Evolutionary conservation across 2,797 vertebrate species (phyloP).

Genomic region (Sebastes matsubarae): DNA sequence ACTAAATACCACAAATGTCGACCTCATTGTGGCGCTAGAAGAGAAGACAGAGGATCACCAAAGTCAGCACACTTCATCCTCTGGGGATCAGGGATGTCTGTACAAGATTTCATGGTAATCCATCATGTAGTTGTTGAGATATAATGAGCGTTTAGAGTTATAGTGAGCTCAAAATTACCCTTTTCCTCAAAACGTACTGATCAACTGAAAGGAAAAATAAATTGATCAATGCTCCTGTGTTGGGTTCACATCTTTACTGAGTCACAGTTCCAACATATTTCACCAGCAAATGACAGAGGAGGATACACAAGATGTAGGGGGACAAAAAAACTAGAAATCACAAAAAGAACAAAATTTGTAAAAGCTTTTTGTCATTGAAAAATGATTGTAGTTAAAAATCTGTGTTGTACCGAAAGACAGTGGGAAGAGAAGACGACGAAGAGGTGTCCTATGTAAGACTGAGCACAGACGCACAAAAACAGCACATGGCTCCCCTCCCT

Average conservation of each 20-base stretch:
- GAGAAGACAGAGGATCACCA: not conserved
- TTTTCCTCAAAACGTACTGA: not conserved
- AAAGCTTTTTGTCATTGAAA: conserved; percentile 33
- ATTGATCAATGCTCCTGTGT: not conserved
- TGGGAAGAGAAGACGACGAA: not conserved
- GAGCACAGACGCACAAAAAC: conserved; percentile 4
- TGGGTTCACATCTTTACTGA: conserved; percentile 77
- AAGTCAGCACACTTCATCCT: not conserved
- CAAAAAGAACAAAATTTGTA: conserved; percentile 30
- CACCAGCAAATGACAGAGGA: conserved; percentile 55
- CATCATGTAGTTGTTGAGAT: not conserved
- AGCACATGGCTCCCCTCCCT: not conserved
- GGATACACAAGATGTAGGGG: conserved; percentile 27
- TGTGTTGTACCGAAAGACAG: conserved; percentile 26
- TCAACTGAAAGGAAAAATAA: not conserved
- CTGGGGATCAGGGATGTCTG: not conserved
- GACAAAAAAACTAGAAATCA: conserved; percentile 38
- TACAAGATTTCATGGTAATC: not conserved
- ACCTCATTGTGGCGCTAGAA: not conserved
- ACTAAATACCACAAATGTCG: not conserved
- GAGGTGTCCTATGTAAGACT: not conserved
- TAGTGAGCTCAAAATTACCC: not conserved
- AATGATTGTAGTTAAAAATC: conserved; percentile 56
- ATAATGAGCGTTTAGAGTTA: not conserved
- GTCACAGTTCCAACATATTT: conserved; percentile 68